These are phyloP conservation scores for Anoplophora glabripennis DNA, from an alignment of 1,140 invertebrate genomes.

Conservation along the genomic window DNA sequence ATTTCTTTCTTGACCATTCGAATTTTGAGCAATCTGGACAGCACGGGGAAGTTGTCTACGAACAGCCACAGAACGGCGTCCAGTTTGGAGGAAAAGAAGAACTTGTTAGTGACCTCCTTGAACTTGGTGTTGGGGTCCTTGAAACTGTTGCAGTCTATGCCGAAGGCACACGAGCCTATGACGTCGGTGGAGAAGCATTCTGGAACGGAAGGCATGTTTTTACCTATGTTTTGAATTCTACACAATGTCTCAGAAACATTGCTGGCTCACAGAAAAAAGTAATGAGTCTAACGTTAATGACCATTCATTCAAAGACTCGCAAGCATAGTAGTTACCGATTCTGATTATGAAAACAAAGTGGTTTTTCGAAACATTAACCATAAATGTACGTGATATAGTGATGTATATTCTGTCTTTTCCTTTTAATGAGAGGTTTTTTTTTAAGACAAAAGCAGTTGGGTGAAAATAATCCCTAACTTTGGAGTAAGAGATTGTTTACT, in stretches of 20 bases:
- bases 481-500: constrained; percentile 37
- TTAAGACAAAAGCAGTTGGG: too few relatives aligned
- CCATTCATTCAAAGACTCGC: too few relatives aligned
- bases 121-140: constrained; percentile 43
- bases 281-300: constrained; percentile 45
- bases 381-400: too few relatives aligned
- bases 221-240: constrained; percentile 41
- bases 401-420: too few relatives aligned
- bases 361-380: too few relatives aligned
- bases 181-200: constrained; percentile 13
- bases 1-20: constrained; percentile 13
- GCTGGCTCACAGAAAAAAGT: constrained; percentile 42
- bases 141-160: constrained; percentile 46
- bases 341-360: too few relatives aligned
- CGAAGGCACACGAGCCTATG: constrained; percentile 43
- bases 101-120: constrained; percentile 35
- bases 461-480: too few relatives aligned
- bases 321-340: too few relatives aligned
- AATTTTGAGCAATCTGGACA: constrained; percentile 7
- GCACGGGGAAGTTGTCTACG: background rate
- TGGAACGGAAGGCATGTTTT: constrained; percentile 34
- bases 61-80: too few relatives aligned
- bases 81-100: background rate
- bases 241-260: too few relatives aligned
- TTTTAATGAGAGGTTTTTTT: too few relatives aligned